phyloP scores from a whole-genome alignment of 2,113 vertebrate species.

The Siniperca knerii region DNA sequence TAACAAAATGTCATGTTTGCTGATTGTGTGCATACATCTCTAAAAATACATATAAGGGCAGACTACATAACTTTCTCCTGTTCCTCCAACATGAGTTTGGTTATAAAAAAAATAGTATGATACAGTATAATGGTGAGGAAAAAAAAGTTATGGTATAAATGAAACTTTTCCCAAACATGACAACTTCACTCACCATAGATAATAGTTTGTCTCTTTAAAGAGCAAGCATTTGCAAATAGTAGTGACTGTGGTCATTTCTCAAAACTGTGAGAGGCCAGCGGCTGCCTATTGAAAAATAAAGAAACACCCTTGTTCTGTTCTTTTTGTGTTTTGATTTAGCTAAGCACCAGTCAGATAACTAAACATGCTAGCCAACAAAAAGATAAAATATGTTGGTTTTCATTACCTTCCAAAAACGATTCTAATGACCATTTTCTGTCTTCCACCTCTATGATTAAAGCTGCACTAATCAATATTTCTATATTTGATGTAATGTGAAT shows the following conservation, averaged over 20 bases:
- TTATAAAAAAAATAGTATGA: background rate
- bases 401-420: background rate
- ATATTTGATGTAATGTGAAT: background rate
- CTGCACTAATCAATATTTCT: background rate
- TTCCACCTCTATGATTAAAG: background rate
- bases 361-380: background rate
- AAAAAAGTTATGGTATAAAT: background rate
- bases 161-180: background rate
- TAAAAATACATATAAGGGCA: background rate
- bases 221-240: background rate
- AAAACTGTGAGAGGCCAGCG: background rate
- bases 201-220: background rate
- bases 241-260: background rate
- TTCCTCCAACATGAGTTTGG: background rate
- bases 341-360: background rate
- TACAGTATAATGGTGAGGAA: background rate
- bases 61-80: background rate
- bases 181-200: too few relatives aligned
- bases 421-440: background rate
- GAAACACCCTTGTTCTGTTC: background rate
- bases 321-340: background rate
- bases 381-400: background rate
- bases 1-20: background rate
- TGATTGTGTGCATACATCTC: background rate
- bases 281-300: background rate